Conservation (phyloP, 1,140 invertebrate genomes). For the Phymorhynchus buccinoides region DNA sequence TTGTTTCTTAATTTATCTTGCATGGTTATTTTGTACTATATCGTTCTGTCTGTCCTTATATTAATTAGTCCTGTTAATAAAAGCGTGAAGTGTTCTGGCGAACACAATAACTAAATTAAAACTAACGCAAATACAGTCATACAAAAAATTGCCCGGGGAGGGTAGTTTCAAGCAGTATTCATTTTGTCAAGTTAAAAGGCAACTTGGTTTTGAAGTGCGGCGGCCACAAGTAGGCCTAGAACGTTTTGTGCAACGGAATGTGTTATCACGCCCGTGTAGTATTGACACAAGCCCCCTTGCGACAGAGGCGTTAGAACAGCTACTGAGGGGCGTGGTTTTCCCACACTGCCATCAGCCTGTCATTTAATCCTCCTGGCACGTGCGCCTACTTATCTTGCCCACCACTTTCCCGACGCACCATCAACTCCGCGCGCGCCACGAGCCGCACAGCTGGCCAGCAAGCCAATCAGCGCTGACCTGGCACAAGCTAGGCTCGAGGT, state of each 20-base stretch:
- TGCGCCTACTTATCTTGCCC: slow-evolving; percentile 58
- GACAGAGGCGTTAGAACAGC: slow-evolving; percentile 36
- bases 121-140: slow-evolving; percentile 49
- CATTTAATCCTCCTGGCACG: slow-evolving; percentile 54
- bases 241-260: slow-evolving; percentile 50
- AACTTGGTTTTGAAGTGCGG: slow-evolving; percentile 50
- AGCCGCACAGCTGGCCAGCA: slow-evolving; percentile 37
- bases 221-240: too few species aligned
- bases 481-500: slow-evolving; percentile 49
- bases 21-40: too few species aligned
- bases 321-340: slow-evolving; percentile 60
- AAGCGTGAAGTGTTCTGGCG: too few species aligned
- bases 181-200: slow-evolving; percentile 42
- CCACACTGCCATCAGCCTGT: slow-evolving; percentile 53
- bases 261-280: slow-evolving; percentile 56
- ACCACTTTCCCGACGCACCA: slow-evolving; percentile 50
- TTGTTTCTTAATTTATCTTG: too few species aligned
- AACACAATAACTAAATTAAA: slow-evolving; percentile 42
- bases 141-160: slow-evolving; percentile 39
- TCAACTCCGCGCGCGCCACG: slow-evolving; percentile 37
- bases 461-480: slow-evolving; percentile 52
- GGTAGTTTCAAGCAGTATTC: slow-evolving; percentile 46
- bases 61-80: too few species aligned
- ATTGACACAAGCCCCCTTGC: slow-evolving; percentile 53
- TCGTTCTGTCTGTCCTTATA: too few species aligned